phyloP scores from a whole-genome alignment of 1,140 invertebrate species.

The Rhynchophorus ferrugineus region DNA sequence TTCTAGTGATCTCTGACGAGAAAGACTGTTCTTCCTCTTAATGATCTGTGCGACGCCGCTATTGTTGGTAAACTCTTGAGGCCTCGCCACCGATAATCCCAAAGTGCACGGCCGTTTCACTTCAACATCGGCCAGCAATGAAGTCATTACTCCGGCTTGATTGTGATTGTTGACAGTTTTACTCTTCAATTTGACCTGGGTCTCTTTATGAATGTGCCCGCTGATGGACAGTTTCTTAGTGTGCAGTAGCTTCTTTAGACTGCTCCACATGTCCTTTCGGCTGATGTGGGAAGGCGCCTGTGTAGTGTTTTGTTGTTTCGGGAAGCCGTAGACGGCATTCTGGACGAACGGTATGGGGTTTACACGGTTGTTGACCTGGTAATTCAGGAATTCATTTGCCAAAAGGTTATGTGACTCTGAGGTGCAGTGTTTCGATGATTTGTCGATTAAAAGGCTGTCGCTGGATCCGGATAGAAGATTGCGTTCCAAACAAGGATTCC shows the following conservation, averaged over 20 bases:
- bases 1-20: conserved; percentile 55
- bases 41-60: conserved; percentile 32
- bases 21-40: conserved; percentile 35
- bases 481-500: conserved; percentile 82
- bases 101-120: conserved; percentile 36
- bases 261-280: conserved; percentile 35
- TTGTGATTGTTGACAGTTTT: conserved; percentile 30
- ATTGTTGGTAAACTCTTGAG: conserved; percentile 25
- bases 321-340: conserved; percentile 58
- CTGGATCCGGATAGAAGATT: conserved; percentile 62
- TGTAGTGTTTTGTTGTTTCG: conserved; percentile 49
- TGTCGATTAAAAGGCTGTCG: conserved; percentile 61
- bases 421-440: conserved; percentile 54
- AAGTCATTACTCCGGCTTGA: conserved; percentile 35
- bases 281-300: conserved; percentile 25
- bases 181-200: conserved; percentile 45
- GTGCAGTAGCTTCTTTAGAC: conserved; percentile 37
- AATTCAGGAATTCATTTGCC: conserved; percentile 37
- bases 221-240: conserved; percentile 20
- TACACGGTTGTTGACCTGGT: conserved; percentile 42
- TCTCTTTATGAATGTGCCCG: conserved; percentile 40
- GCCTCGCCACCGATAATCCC: conserved; percentile 30
- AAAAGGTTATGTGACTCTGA: conserved; percentile 42
- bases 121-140: conserved; percentile 30
- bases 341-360: conserved; percentile 67